Evolutionary conservation across 2,888 invertebrate genomes (phyloP).

Genomic region (Coelogynopora nodosa): DNA sequence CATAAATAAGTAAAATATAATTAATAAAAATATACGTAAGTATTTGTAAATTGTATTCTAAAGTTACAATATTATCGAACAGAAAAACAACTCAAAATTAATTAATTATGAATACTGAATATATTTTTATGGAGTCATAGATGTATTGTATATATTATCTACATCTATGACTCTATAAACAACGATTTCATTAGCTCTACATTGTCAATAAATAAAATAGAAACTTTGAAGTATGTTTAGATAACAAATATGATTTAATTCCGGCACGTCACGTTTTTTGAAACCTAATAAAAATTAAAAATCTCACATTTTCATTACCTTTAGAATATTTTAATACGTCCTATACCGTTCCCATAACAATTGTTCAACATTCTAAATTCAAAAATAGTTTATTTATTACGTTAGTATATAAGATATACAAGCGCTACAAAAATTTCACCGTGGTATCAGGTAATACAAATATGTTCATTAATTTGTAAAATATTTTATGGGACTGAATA

Average conservation of each 20-base stretch:
- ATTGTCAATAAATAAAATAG: conserved; percentile 5
- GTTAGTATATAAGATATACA: neutral
- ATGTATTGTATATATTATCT: too few species aligned
- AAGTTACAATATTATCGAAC: neutral
- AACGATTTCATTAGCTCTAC: neutral
- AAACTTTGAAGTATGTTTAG: neutral
- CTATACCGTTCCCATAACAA: conserved; percentile 7
- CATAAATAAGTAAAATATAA: neutral
- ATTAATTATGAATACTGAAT: neutral
- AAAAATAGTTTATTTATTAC: conserved; percentile 18
- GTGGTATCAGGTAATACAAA: neutral
- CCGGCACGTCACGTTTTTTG: neutral
- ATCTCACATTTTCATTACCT: neutral
- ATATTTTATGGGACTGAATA: conserved; percentile 11
- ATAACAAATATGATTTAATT: conserved; percentile 13
- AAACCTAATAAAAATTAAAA: neutral
- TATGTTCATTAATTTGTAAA: neutral
- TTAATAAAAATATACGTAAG: neutral
- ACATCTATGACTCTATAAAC: too few species aligned
- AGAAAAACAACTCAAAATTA: neutral
- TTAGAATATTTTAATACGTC: neutral
- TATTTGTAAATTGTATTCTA: neutral
- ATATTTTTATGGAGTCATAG: neutral
- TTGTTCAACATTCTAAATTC: neutral
- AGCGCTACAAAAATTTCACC: neutral